Evolutionary conservation across 2,113 vertebrate species (phyloP), one percentile per base, ranked within the genome.

Genomic region (Crotophaga sulcirostris): DNA sequence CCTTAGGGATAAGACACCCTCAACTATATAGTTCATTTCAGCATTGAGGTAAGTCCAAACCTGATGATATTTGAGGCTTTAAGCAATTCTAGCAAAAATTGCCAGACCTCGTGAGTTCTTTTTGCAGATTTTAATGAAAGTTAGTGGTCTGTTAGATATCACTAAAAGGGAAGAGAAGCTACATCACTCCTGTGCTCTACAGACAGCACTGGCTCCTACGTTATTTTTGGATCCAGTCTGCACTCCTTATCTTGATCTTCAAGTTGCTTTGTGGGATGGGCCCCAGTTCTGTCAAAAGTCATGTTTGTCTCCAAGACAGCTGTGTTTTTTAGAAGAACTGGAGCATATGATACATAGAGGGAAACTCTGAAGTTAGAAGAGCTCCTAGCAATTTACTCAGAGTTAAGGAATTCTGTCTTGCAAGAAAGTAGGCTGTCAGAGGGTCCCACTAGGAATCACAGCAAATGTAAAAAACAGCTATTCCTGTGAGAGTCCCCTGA

Each of bases 161-260:
- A 92, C 51, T 88, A 60, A 87, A 94, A 84, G 54, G 38, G 54
- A 90, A 92, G 73, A 88, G 89, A 86, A 84, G 58, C 93, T 92
- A 52, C 66, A 84, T 90, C 73, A 82, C 64, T 87, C 42, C 49
- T 19, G 73, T 84, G 28, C 73, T 89, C 77, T 45, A 28, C 68
- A 86, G 58, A 64, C 84, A 70, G 7, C 56, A 17, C 87, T 88
- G 84, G 82, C 75, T 92, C 55, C 67, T 87, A 68, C 54, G 0
- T 85, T 76, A 59, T 94, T 93, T 45, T 59, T 96, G 93, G 94
- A 95, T 93, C 69, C 63, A 85, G 64, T 38, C 77, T 83, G 80
- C 8, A 3, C 60, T 95, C 68, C 96, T 96, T 97, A 97, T 97
- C 96, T 97, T 92, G 88, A 97, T 97, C 79, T 90, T 96, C 93